Evolutionary conservation across 2,888 invertebrate species (phyloP), one percentile per base, ranked within the genome.

Genomic region (Sthenelais limicola): DNA sequence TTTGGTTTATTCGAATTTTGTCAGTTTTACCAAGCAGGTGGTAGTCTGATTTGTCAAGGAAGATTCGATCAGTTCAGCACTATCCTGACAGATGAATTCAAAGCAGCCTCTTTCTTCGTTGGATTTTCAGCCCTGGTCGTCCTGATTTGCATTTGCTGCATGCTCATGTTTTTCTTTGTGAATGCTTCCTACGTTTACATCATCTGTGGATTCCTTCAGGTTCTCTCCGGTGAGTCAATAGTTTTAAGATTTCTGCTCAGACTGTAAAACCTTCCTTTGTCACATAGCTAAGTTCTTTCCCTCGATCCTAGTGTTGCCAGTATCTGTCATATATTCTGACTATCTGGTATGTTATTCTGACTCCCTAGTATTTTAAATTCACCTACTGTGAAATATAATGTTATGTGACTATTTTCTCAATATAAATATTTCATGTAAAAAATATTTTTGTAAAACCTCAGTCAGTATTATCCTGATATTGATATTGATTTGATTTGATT

Each of bases 1-100:
- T 94, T 98, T 84, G 98, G 98, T 0, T 89, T 97, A 71, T 98
- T 96, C 94, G 93, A 94, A 82, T 92, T 93, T 80, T 98, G 98
- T 88, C 92, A 68, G 28, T 49, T 77, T 24, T 80, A 79, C 75
- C 83, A 75, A 94, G 92, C 82, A 89, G 79, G 88, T 88, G 48
- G 80, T 73, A 74, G 74, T 26, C 73, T 87, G 86, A 92, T 92
- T 82, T 97, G 97, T 87, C 91, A 92, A 80, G 95, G 96, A 51
- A 91, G 93, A 81, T 90, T 97, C 85, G 76, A 84, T 33, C 79
- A 85, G 70, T 93, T 97, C 83, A 90, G 92, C 76, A 91, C 93
- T 49, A 94, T 96, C 84, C 91, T 94, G 35, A 94, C 94, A 81
- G 91, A 92, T 70, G 93, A 96, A 76, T 97, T 92, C 91, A 93